Base-by-base conservation (phyloP, 2,888 invertebrate genomes). In the Melinaea menophilus region DNA sequence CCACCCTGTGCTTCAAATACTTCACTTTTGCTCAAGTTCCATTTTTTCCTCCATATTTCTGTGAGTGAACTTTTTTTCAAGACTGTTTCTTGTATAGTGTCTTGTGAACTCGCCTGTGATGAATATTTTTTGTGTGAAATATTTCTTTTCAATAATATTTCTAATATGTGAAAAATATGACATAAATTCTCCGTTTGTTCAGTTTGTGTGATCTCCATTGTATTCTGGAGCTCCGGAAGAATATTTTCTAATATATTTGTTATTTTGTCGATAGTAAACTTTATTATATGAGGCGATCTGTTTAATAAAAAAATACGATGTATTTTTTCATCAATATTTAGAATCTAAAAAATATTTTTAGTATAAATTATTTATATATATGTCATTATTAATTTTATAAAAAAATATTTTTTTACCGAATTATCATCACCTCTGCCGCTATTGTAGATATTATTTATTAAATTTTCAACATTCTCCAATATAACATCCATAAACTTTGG, bases 31-130 rank as follows among this genome's bases (percentile, higher is more conserved):
- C 73, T 74, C 0, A 81, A 74, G 73, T 84, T 80, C 88, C 89
- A 90, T 71, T 85, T 88, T 59, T 73, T 84, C 48, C 81, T 74
- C 90, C 90, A 90, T 11, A 89, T 75, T 35, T 88, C 87, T 0
- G 80, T 73, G 13, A 90, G 73, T 0, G 80, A 76, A 67, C 80
- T 86, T 5, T 74, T 84, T 67, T 78, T 87, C 0, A 84, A 63
- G 0, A 71, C 31, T 33, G 62, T 77, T 0, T 75, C 73, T 0
- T 78, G 77, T 0, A 78, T 75, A 0, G 81, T 80, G 0, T 55
- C 61, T 59, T 79, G 78, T 0, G 71, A 59, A 35, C 64, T 76
- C 0, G 22, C 45, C 63, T 79, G 77, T 22, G 72, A 76, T 1
- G 64, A 65, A 1, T 54, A 12, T 2, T 71, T 67, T 41, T 74